Base-by-base conservation (phyloP, 1,140 invertebrate species). In the Drosophila grimshawi region DNA sequence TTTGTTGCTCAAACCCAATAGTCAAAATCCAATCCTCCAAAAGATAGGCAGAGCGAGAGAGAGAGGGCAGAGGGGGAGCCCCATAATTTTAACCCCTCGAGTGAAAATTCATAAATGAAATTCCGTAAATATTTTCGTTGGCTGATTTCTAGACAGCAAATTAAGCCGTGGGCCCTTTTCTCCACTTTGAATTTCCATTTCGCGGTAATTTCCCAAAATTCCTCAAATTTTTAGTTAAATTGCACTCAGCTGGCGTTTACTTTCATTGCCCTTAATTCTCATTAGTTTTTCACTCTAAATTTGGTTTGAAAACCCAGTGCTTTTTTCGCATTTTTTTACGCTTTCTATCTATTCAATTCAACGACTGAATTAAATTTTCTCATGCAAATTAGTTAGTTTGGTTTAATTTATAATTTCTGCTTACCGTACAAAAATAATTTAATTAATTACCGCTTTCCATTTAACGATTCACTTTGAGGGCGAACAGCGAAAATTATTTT, bases 71-170 rank as follows among this genome's bases (percentile, higher is more conserved):
- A 33, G 33, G 33, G 56, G 30, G 5, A 35, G n/a, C 6, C 57
- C n/a, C 37, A 46, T 69, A 65, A 51, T 63, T 74, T 74, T 69
- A 73, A 73, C 70, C 74, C 56, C 68, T 74, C 46, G 60, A 66
- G 61, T 55, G 39, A 65, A 73, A 78, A 80, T 79, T 85, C 78
- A 89, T 81, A 89, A 90, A 90, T 89, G 63, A 89, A 89, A 89
- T 89, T 90, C 85, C 81, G 73, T 53, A 76, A 89, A 89, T 85
- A 85, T 90, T 85, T 89, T 69, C 68, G 33, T 70, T 68, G 63
- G 52, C 63, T 71, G 73, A 76, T 76, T 76, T 76, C 55, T 35
- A 71, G 55, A 76, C 68, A 53, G 46, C 52, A 61, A 76, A 71
- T 65, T 39, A 60, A 60, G 76, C 73, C 57, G 27, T 55, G 43